Evolutionary conservation across 2,113 vertebrate species (phyloP), one percentile per base, ranked within the genome.

Genomic region (Engystomops pustulosus): DNA sequence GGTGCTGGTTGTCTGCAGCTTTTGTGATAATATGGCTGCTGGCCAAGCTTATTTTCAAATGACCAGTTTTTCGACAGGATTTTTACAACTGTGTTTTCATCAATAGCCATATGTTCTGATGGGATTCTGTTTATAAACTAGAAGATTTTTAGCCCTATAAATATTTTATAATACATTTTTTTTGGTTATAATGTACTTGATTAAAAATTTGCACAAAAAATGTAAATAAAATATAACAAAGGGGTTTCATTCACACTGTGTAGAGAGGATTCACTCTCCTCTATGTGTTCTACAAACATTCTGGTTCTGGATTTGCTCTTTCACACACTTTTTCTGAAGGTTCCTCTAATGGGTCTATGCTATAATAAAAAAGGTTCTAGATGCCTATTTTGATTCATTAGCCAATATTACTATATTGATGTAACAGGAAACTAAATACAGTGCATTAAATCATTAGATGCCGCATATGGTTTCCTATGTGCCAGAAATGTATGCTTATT

Each of bases 1-100:
- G 25, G 47, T 53, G 27, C 17, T 51, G 45, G 27, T 53, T 36
- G 72, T 34, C 27, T 75, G 47, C 45, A 30, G 45, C 25, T 74
- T 74, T 74, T 74, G 30, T 74, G 71, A 49, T 74, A 49, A 49
- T 51, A 74, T 49, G 71, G 44, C 71, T 74, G 44, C 71, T 30
- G 5, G 30, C 71, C 71, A 74, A 49, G 25, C 71, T 49, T 49
- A 27, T 49, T 49, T 74, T 74, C 25, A 15, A 32, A 30, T 47
- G 44, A 49, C 71, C 44, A 9, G 7, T 30, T 45, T n/a, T 32
- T 15, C 17, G 2, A 32, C 44, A 6, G 6, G 70, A 11, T 25
- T 49, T 41, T 72, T 41, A 74, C 6, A 27, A 72, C 41, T 30
- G 41, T 72, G 36, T 23, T 6, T 8, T 47, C 41, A 25, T 74